Conservation (phyloP, 2,113 vertebrate species). For the Sceloporus tristichus region DNA sequence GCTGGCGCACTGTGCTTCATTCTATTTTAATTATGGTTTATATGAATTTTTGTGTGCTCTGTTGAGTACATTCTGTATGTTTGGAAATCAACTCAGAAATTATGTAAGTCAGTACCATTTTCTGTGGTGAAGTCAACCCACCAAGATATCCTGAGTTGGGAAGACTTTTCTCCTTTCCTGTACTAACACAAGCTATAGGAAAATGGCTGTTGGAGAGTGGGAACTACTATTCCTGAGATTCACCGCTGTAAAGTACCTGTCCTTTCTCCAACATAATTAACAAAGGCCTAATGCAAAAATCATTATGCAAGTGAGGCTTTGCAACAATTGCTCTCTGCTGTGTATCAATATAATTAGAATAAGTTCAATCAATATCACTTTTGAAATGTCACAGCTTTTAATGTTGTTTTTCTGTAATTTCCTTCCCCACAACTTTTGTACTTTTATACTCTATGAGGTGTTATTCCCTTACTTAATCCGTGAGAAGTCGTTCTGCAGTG, state of each 20-base stretch:
- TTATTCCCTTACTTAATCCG: slow-evolving; percentile 3
- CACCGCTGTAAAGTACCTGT: background rate
- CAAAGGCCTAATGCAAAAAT: background rate
- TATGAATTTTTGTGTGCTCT: background rate
- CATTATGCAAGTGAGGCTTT: background rate
- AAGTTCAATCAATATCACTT: background rate
- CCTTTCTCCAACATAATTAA: background rate
- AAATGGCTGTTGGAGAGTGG: background rate
- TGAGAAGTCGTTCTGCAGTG: background rate
- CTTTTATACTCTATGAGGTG: background rate
- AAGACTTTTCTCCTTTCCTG: background rate
- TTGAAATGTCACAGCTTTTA: background rate
- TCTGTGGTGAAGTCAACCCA: background rate
- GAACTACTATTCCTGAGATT: background rate
- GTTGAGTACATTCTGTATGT: background rate
- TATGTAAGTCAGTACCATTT: background rate
- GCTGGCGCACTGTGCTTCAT: too few relatives aligned
- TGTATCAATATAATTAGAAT: background rate
- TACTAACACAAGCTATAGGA: background rate
- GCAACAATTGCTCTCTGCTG: background rate
- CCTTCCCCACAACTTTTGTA: slow-evolving; percentile 1
- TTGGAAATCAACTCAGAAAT: background rate
- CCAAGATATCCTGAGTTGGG: too few relatives aligned
- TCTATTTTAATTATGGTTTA: background rate
- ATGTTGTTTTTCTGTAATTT: background rate